Conservation (phyloP, 2,888 invertebrate species). For the Troilus luridus region DNA sequence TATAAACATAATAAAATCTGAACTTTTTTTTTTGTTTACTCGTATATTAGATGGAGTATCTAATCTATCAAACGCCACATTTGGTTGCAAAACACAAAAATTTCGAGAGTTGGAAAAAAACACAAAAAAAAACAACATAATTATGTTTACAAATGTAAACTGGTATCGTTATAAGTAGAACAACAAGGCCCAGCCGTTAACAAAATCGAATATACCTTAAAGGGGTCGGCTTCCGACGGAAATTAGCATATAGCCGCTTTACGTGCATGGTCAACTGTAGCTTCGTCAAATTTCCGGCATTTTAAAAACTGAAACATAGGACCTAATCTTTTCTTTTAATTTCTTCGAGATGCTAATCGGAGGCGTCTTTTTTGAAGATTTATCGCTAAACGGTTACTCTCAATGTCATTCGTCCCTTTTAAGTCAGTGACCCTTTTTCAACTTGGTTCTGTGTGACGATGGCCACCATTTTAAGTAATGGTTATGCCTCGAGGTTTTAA, state of each 20-base stretch:
- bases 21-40: no score
- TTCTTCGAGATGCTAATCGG: neutral
- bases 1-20: no score
- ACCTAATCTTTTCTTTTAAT: neutral
- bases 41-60: no score
- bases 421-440: neutral
- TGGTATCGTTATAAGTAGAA: neutral
- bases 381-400: neutral
- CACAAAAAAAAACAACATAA: neutral
- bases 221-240: neutral
- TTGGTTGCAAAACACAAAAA: neutral
- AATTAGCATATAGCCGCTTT: neutral
- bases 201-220: slow-evolving; percentile 5
- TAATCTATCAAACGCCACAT: no score
- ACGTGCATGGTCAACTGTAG: neutral
- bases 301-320: neutral
- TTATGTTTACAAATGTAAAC: slow-evolving; percentile 21
- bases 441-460: no score
- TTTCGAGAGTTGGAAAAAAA: neutral
- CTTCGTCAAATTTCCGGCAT: slow-evolving; percentile 1
- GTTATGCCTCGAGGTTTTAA: no score
- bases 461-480: no score
- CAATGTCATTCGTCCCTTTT: neutral
- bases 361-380: neutral
- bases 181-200: neutral